phyloP scores from a whole-genome alignment of 2,888 invertebrate species.

The Belgica antarctica region DNA sequence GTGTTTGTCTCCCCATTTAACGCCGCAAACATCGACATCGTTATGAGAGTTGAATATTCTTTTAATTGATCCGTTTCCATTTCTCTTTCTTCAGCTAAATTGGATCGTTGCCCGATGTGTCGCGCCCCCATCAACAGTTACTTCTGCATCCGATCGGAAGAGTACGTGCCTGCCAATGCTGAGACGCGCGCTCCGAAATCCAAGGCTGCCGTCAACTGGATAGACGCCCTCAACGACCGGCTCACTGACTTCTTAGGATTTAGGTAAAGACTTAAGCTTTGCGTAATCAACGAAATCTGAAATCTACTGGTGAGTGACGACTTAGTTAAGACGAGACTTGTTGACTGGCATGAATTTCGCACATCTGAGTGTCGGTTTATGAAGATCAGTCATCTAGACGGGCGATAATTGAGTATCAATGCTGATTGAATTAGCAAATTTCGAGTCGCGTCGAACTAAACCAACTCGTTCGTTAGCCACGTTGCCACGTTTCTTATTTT shows the following conservation, averaged over 20 bases:
- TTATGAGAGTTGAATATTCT: background rate
- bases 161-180: conserved; percentile 61
- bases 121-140: conserved; percentile 77
- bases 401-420: background rate
- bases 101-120: conserved; percentile 85
- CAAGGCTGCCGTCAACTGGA: conserved; percentile 57
- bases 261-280: too few species aligned
- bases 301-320: too few species aligned
- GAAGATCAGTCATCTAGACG: too few species aligned
- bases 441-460: background rate
- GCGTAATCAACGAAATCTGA: too few species aligned
- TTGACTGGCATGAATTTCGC: too few species aligned
- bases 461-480: background rate
- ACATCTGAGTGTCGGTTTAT: too few species aligned
- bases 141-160: conserved; percentile 78
- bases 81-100: conserved; percentile 59
- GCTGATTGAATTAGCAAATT: background rate
- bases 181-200: conserved; percentile 53
- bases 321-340: too few species aligned
- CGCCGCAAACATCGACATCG: background rate
- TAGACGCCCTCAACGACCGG: conserved; percentile 67
- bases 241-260: conserved; percentile 74
- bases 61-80: background rate
- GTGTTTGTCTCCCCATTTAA: background rate
- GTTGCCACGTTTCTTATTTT: background rate